Evolutionary conservation across 1,140 invertebrate genomes (phyloP).

Genomic region (Zaprionus taronus): DNA sequence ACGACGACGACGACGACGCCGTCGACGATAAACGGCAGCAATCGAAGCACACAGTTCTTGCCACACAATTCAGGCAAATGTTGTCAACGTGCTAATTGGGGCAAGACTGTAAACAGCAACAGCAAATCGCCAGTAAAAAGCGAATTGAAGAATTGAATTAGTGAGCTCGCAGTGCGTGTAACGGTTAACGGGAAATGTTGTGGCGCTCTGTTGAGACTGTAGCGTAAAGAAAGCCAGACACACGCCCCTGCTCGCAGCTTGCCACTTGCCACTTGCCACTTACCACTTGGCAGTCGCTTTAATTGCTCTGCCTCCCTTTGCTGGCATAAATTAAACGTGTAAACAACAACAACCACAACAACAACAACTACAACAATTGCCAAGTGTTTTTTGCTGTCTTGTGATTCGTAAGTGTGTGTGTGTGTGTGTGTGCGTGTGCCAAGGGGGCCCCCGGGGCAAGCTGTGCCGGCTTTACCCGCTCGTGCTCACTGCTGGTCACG

Average conservation of each 20-base stretch:
- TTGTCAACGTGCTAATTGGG: slow-evolving; percentile 24
- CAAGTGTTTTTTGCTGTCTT: slow-evolving; percentile 31
- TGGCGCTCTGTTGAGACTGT: not conserved
- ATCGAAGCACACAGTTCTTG: not conserved
- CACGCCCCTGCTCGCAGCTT: not conserved
- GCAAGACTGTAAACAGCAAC: not conserved
- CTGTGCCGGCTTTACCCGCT: slow-evolving; percentile 38
- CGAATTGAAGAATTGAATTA: not conserved
- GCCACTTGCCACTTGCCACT: not conserved
- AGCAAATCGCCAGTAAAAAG: slow-evolving; percentile 1
- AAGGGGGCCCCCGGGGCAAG: not conserved
- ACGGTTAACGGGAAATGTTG: not conserved
- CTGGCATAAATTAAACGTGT: slow-evolving; percentile 59
- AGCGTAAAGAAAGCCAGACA: not conserved
- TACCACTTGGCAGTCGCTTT: slow-evolving; percentile 36
- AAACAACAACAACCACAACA: slow-evolving; percentile 37
- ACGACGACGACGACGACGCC: slow-evolving; percentile 3
- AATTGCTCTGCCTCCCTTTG: slow-evolving; percentile 61
- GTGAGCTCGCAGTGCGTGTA: not conserved
- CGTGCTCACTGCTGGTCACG: slow-evolving; percentile 68
- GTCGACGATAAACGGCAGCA: not conserved
- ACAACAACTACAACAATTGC: slow-evolving; percentile 30
- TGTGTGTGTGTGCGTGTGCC: slow-evolving; percentile 24
- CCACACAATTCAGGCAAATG: not conserved
- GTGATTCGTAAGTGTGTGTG: slow-evolving; percentile 22